Evolutionary conservation across 2,888 invertebrate species (phyloP), one percentile per base, ranked within the genome.

Genomic region (Schizaphis graminum): DNA sequence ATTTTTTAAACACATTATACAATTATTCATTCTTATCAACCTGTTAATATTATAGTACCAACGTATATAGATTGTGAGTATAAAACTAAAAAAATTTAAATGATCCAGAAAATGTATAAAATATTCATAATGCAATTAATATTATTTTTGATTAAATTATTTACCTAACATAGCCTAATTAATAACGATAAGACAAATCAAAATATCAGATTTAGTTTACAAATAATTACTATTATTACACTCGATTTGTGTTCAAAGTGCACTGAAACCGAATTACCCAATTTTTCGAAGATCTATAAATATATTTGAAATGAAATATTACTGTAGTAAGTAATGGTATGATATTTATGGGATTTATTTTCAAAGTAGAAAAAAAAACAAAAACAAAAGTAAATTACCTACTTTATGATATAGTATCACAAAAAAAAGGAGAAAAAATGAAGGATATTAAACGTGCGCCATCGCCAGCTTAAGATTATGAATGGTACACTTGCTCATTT

Each of bases 401-500:
- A 57, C 85, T 86, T 91, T 47, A 91, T 57, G 8, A 86, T 85
- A 89, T 21, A 61, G n/a, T 56, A 44, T n/a, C 28, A 28, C 21
- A 77, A 41, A 53, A 41, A 41, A 41, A 35, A 56, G 21, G 13
- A 86, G 35, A 86, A 91, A 91, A 84, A 90, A 89, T 28, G 84
- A 44, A 91, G 47, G 85, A 86, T 86, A 91, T 91, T 91, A 91
- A 91, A 91, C 85, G 91, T 16, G 44, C n/a, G 57, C 85, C 57
- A 44, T 91, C 91, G 24, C 85, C 85, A 35, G 85, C 86, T 91
- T 86, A 86, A 47, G 91, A 91, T 91, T 91, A 91, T 57, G 91
- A 86, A 91, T 47, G 57, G 91, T 57, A 86, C 57, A 57, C 85
- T 91, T n/a, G n/a, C n/a, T 86, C 57, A 35, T 91, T 57, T 91